Evolutionary conservation across 2,797 vertebrate genomes (phyloP), one percentile per base, ranked within the genome.

Genomic region (Xiphophorus birchmanni): DNA sequence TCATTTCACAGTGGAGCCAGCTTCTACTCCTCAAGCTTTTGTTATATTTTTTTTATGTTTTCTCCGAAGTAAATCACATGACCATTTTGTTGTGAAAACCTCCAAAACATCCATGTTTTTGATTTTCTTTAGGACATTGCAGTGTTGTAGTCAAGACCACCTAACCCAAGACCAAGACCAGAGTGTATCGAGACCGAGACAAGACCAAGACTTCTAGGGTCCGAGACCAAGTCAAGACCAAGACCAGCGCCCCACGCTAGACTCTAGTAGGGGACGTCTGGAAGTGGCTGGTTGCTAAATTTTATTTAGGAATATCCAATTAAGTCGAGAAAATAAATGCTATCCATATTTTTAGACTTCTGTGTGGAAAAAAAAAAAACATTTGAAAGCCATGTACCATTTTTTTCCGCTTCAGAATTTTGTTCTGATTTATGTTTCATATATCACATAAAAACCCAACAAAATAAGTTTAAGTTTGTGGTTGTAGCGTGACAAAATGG

Each of bases 71-170:
- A 84, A 78, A 82, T 82, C 54, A 54, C 82, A 81, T 82, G 54
- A 58, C 79, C 85, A 87, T 88, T 85, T 86, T 78, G 71, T 88
- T 47, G 45, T 77, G 82, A 82, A 67, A 88, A 88, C 88, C 29
- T 77, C 81, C 52, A 0, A 50, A 80, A 23, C 8, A 26, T 26
- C 8, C 21, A 44, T 58, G 23, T 84, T 54, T 73, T 35, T 1
- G 15, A 18, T 63, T 18, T 63, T 63, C 26, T 18, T 63, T 6
- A 63, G 29, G 58, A 63, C 13, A 63, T 7, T 40, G 37, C 37
- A 40, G 37, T 40, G 37, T 40, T 40, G 37, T 40, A 40, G 37
- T 40, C 37, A 40, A 40, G 37, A 40, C 37, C 37, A 40, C 37
- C 37, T 40, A 40, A 40, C 37, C 37, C 5, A 5, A 40, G 37